Percentiles rank a stretch among this genome's conserved stretches.
These are phyloP conservation scores for Alligator mississippiensis DNA, from an alignment of 2,113 vertebrate genomes.

Conservation along the genomic window DNA sequence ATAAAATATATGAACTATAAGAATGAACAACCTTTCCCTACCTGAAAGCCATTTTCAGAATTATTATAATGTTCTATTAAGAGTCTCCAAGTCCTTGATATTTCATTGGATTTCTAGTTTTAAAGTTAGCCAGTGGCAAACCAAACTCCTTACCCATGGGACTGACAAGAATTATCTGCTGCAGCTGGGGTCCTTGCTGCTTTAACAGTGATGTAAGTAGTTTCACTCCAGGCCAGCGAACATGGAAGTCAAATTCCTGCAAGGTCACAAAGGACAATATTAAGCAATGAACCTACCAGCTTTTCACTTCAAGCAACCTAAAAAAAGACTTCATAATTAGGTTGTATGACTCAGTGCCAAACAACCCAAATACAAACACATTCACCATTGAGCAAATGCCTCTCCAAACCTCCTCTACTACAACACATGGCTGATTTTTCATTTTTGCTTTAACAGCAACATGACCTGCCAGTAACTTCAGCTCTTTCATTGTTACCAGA, in stretches of 20 bases:
- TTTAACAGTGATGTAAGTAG: constrained; percentile 93
- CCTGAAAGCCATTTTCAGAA: background rate
- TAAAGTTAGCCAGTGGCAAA: background rate
- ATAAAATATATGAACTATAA: background rate
- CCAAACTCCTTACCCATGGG: constrained; percentile 90
- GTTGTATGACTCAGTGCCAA: background rate
- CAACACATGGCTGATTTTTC: background rate
- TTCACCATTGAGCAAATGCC: background rate
- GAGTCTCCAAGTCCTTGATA: accelerated
- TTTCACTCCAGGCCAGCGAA: constrained; percentile 96
- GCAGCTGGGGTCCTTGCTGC: constrained; percentile 90
- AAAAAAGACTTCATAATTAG: accelerated
- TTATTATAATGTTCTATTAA: background rate
- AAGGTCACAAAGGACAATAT: background rate
- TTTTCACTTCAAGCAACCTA: background rate
- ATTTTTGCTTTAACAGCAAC: background rate
- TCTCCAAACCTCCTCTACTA: background rate
- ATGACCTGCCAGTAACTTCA: background rate
- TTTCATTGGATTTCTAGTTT: background rate
- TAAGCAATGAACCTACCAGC: background rate
- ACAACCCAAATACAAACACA: background rate
- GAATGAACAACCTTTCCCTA: background rate
- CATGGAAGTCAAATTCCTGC: constrained; percentile 98
- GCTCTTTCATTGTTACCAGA: background rate
- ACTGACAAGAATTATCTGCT: constrained; percentile 96